Base-by-base conservation (phyloP, 2,888 invertebrate genomes). In the Suillia variegata region DNA sequence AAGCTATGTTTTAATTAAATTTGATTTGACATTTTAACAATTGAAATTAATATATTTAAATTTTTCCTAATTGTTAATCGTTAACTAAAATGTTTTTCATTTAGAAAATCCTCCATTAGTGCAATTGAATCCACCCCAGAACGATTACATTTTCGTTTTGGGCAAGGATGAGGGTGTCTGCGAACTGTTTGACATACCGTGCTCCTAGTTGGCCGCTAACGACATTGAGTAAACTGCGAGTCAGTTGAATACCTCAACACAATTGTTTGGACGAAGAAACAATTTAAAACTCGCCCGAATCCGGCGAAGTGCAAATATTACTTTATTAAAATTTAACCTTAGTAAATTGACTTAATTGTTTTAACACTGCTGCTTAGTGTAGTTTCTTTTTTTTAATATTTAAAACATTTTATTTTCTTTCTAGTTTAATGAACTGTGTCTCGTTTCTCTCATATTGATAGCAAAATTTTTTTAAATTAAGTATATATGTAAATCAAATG, bases 141-240 rank as follows among this genome's bases (percentile, higher is more conserved):
- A 73, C 45, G 80, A 81, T 64, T 81, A 77, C 42, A 74, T 74
- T 54, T 81, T 77, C 61, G 75, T 70, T n/a, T 63, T 81, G 50
- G 71, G 70, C 59, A 70, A 66, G 51, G 71, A 78, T 61, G 81
- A 82, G 63, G 80, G 81, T 31, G 70, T 81, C 58, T 81, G 81
- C 65, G 81, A 82, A 61, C 70, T 81, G 34, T 81, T 78, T 65
- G 81, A 81, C 63, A 74, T 81, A 67, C 71, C 77, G 49, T 75
- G 76, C 38, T 64, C 71, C 52, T 77, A 68, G 56, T 61, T 55
- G 58, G 17, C 2, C 45, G 45, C 38, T 4, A 38, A n/a, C n/a
- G n/a, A n/a, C n/a, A n/a, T n/a, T n/a, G n/a, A n/a, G n/a, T n/a
- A 31, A 31, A 31, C 6, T 12, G 38, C n/a, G n/a, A 38, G 38